phyloP scores from a whole-genome alignment of 1,140 invertebrate genomes.

The Drosophila nikananu region DNA sequence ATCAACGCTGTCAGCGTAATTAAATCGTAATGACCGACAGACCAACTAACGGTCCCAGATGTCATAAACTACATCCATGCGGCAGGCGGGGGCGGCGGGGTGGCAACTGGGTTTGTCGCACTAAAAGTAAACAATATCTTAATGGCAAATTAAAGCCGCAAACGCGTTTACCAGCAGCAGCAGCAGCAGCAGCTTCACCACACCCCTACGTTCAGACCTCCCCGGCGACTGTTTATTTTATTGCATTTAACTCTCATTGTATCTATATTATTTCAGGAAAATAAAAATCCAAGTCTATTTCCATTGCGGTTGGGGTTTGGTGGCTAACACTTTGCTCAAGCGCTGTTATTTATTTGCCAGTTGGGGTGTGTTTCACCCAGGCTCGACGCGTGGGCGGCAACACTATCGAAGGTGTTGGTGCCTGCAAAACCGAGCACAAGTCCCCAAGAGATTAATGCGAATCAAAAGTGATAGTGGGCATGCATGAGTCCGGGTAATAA shows the following conservation, averaged over 20 bases:
- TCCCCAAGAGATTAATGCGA: slow-evolving; percentile 4
- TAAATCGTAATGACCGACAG: slow-evolving; percentile 73
- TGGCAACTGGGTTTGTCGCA: slow-evolving; percentile 22
- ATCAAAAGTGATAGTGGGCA: slow-evolving; percentile 4
- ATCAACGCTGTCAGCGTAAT: slow-evolving; percentile 79
- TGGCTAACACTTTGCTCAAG: slow-evolving; percentile 56
- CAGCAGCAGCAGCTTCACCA: slow-evolving; percentile 8
- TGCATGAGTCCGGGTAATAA: slow-evolving; percentile 7
- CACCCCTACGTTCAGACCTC: slow-evolving; percentile 6
- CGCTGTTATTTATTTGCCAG: slow-evolving; percentile 64
- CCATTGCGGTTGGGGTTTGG: slow-evolving; percentile 66
- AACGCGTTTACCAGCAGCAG: slow-evolving; percentile 55
- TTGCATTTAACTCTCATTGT: slow-evolving; percentile 35
- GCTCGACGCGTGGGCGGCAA: slow-evolving; percentile 17
- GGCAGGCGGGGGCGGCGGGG: background rate
- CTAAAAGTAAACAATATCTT: slow-evolving; percentile 74
- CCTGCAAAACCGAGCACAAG: slow-evolving; percentile 11
- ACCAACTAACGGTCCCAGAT: slow-evolving; percentile 64
- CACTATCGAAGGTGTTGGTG: slow-evolving; percentile 36
- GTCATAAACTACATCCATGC: slow-evolving; percentile 60
- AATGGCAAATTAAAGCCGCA: slow-evolving; percentile 80
- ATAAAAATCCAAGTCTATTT: slow-evolving; percentile 64
- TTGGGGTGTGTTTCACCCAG: slow-evolving; percentile 34
- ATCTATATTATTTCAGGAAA: slow-evolving; percentile 52
- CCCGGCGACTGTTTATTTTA: slow-evolving; percentile 41